Evolutionary conservation across 1,140 invertebrate species (phyloP).

Genomic region (Zaprionus davidi): DNA sequence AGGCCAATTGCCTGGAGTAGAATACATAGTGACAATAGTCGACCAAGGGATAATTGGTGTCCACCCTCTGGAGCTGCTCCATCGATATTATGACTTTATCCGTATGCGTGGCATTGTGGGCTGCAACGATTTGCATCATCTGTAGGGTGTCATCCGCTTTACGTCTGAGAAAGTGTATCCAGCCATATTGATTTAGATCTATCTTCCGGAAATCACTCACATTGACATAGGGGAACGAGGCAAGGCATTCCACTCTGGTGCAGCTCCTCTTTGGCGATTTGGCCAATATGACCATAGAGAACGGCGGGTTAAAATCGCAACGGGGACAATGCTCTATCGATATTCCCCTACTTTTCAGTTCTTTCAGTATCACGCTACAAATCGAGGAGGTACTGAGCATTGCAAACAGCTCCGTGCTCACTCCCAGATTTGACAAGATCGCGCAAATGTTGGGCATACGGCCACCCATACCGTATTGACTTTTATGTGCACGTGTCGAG

Average conservation of each 20-base stretch:
- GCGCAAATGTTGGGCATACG: slow-evolving; percentile 89
- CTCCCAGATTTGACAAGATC: slow-evolving; percentile 87
- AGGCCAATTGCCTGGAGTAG: slow-evolving; percentile 85
- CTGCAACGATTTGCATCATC: slow-evolving; percentile 87
- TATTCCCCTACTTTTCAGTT: slow-evolving; percentile 86
- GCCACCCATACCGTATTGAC: slow-evolving; percentile 88
- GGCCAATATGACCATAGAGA: slow-evolving; percentile 85
- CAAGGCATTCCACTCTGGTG: slow-evolving; percentile 87
- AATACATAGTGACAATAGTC: slow-evolving; percentile 86
- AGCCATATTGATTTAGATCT: slow-evolving; percentile 85
- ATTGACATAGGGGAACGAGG: slow-evolving; percentile 86
- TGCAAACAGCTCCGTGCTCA: slow-evolving; percentile 86
- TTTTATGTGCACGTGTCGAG: slow-evolving; percentile 85
- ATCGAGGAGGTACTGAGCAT: slow-evolving; percentile 84
- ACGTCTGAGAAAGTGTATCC: slow-evolving; percentile 90
- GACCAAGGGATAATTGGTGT: slow-evolving; percentile 68
- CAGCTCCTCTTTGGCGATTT: slow-evolving; percentile 85
- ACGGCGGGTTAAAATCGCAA: slow-evolving; percentile 76
- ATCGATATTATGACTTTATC: slow-evolving; percentile 86
- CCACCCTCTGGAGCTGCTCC: slow-evolving; percentile 86
- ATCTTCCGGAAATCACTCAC: slow-evolving; percentile 86
- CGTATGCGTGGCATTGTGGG: slow-evolving; percentile 78
- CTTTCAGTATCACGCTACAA: slow-evolving; percentile 85
- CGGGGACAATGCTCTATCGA: slow-evolving; percentile 84
- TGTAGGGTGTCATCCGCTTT: slow-evolving; percentile 85